Evolutionary conservation across 1,140 invertebrate species (phyloP).

Genomic region (Pseudomyrmex pallidus): DNA sequence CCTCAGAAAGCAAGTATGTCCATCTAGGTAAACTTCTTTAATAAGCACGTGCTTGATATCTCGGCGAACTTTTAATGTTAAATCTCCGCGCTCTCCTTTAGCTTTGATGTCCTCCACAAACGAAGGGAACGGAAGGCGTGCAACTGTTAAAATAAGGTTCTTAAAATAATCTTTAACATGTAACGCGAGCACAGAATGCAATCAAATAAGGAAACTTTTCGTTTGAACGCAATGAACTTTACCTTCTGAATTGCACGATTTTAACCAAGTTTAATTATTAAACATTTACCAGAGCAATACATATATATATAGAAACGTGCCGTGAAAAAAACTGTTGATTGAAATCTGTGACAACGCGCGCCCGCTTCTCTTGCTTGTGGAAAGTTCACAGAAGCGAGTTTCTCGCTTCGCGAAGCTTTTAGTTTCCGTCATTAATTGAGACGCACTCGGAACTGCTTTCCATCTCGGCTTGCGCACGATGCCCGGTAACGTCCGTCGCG

Average conservation of each 20-base stretch:
- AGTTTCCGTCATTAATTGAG: constrained; percentile 44
- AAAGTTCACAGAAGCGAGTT: constrained; percentile 11
- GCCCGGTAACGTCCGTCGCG: constrained; percentile 13
- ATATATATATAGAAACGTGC: background rate
- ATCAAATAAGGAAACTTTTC: background rate
- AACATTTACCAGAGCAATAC: background rate
- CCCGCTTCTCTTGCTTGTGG: background rate
- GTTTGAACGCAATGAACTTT: background rate
- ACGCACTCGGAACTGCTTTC: constrained; percentile 29
- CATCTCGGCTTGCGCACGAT: background rate
- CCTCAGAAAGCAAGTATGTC: constrained; percentile 1
- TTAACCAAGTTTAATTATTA: background rate
- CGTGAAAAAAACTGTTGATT: constrained; percentile 4
- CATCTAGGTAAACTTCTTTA: constrained; percentile 36
- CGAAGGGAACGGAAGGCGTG: background rate
- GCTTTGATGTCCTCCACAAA: constrained; percentile 17
- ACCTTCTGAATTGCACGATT: background rate
- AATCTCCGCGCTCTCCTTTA: background rate
- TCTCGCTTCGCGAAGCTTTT: constrained; percentile 17
- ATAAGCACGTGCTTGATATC: constrained; percentile 22
- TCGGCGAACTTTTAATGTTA: constrained; percentile 21
- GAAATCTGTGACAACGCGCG: background rate
- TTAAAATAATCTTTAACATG: constrained; percentile 22
- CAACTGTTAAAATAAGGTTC: constrained; percentile 23
- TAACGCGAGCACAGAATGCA: background rate